phyloP scores from a whole-genome alignment of 64 coral and sea anemone species.

The Pocillopora damicornis region DNA sequence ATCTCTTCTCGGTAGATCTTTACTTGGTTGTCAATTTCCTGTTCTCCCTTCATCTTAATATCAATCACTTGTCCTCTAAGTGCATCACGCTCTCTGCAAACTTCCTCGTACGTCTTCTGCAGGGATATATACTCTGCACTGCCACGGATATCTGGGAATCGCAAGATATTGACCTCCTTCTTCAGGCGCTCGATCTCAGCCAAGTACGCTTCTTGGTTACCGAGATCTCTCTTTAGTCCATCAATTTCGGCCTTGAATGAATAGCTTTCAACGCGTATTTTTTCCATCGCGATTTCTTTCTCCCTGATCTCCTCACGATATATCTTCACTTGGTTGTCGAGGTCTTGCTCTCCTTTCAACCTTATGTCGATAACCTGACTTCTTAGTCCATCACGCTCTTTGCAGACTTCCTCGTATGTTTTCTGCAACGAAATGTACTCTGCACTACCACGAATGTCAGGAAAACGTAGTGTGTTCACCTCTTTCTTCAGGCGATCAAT shows the following conservation, averaged over 20 bases:
- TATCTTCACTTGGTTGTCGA: neutral
- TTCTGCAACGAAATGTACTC: constrained; percentile 49
- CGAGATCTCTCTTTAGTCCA: constrained; percentile 17
- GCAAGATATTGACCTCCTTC: constrained; percentile 13
- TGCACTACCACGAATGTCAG: constrained; percentile 14
- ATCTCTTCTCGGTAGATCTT: neutral
- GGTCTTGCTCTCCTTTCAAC: neutral
- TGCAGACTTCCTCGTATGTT: constrained; percentile 17
- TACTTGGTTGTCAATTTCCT: neutral
- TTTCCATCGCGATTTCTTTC: neutral
- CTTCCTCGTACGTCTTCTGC: constrained; percentile 17
- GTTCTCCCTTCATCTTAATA: neutral
- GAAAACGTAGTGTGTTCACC: constrained; percentile 27
- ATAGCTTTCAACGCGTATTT: neutral
- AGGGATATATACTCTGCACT: constrained; percentile 31
- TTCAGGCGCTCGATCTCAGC: constrained; percentile 20
- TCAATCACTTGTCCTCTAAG: neutral
- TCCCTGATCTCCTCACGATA: neutral
- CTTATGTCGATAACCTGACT: neutral
- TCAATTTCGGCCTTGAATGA: constrained; percentile 1
- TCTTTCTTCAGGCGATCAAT: constrained; percentile 23
- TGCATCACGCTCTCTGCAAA: constrained; percentile 23
- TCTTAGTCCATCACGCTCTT: constrained; percentile 22
- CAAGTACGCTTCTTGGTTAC: constrained; percentile 16
- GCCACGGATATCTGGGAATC: constrained; percentile 21